Conservation (phyloP, 2,113 vertebrate genomes). For the Coregonus clupeaformis region DNA sequence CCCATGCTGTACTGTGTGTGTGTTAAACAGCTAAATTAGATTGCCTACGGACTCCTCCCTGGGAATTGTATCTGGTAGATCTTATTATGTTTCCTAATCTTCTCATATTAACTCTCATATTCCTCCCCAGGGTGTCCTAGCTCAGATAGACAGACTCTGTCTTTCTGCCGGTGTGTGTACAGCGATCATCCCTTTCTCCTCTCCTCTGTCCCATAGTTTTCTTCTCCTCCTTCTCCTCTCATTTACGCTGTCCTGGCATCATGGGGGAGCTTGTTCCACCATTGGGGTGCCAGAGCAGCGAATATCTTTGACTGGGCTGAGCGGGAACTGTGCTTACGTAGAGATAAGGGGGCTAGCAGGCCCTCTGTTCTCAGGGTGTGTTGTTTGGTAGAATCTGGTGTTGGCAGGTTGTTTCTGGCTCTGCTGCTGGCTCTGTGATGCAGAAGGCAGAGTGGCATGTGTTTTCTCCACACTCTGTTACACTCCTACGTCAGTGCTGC, state of each 20-base stretch:
- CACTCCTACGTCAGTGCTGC: background rate
- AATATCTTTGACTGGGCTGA: too few relatives aligned
- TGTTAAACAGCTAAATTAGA: slow-evolving; percentile 38
- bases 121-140: slow-evolving; percentile 5
- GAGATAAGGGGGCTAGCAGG: too few relatives aligned
- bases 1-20: slow-evolving; percentile 21
- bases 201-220: background rate
- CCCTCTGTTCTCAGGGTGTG: background rate
- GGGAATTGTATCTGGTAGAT: slow-evolving; percentile 33
- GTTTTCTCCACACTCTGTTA: slow-evolving; percentile 30
- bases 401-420: background rate
- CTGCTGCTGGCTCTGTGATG: background rate
- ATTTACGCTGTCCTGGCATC: too few relatives aligned
- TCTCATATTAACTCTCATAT: slow-evolving; percentile 28
- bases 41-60: slow-evolving; percentile 26
- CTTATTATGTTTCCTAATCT: slow-evolving; percentile 32
- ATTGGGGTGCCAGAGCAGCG: too few relatives aligned
- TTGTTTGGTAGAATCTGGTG: background rate
- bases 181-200: too few relatives aligned
- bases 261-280: too few relatives aligned
- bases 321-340: too few relatives aligned
- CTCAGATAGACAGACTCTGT: slow-evolving; percentile 10
- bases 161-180: background rate
- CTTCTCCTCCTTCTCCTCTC: background rate
- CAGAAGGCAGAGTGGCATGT: background rate